Conservation (phyloP, 2,113 vertebrate species). For the Pseudorhombus dupliciocellatus region DNA sequence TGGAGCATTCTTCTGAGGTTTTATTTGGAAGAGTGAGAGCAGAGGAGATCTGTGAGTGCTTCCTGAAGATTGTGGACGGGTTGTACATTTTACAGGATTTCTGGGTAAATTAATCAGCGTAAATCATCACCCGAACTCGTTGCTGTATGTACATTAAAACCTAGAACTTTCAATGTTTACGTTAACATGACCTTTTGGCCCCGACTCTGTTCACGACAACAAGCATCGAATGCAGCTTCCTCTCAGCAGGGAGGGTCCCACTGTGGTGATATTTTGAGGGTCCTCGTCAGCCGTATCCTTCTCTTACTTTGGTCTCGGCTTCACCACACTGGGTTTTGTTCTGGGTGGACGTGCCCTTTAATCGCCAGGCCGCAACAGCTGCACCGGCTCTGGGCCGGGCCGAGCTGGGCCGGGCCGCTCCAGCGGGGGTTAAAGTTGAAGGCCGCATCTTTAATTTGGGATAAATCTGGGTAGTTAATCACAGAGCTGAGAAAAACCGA, state of each 20-base stretch:
- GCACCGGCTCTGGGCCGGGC: constrained; percentile 41
- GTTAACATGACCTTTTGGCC: constrained; percentile 4
- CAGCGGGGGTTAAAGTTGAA: constrained; percentile 53
- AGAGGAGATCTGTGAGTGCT: background rate
- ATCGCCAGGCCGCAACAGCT: constrained; percentile 69
- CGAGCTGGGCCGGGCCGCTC: constrained; percentile 19
- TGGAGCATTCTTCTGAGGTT: background rate
- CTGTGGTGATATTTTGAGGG: constrained; percentile 32
- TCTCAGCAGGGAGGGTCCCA: constrained; percentile 4
- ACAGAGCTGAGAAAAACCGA: constrained; percentile 58
- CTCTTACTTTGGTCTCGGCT: constrained; percentile 22
- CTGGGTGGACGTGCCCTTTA: constrained; percentile 44
- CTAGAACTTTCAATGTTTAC: constrained; percentile 1
- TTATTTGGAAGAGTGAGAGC: background rate
- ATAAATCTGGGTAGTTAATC: constrained; percentile 59
- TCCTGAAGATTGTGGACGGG: too few relatives aligned
- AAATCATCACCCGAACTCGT: too few relatives aligned
- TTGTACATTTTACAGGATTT: constrained; percentile 24
- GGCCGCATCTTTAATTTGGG: constrained; percentile 67
- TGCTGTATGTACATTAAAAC: too few relatives aligned
- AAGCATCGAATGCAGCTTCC: background rate
- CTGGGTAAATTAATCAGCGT: constrained; percentile 17
- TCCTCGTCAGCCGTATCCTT: constrained; percentile 25
- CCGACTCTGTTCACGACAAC: background rate
- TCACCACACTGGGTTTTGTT: constrained; percentile 33